phyloP scores from a whole-genome alignment of 2,113 vertebrate species.

The Alouatta palliata region DNA sequence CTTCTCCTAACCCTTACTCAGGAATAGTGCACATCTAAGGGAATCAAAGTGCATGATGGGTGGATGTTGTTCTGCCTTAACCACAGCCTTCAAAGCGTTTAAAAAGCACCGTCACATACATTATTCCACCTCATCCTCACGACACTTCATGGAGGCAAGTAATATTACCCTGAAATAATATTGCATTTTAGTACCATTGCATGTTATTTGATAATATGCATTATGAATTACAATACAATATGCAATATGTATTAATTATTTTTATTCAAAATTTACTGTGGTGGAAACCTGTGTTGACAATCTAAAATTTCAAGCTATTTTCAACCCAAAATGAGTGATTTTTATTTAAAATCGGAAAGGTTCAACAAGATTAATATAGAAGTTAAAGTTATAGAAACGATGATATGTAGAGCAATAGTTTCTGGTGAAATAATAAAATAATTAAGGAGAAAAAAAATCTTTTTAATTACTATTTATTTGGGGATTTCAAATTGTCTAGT shows the following conservation, averaged over 20 bases:
- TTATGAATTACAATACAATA: no score
- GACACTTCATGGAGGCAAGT: background rate
- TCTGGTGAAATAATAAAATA: background rate
- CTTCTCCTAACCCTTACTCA: background rate
- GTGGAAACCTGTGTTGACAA: background rate
- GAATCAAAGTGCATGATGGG: background rate
- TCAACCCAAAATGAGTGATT: background rate
- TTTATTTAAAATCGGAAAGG: background rate
- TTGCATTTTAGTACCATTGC: background rate
- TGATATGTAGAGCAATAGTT: background rate
- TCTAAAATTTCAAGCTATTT: background rate
- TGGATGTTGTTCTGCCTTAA: background rate
- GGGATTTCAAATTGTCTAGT: background rate
- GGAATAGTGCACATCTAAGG: background rate
- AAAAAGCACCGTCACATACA: background rate
- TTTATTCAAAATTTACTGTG: background rate
- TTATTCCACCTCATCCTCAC: background rate
- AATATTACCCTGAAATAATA: background rate
- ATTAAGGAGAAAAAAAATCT: background rate
- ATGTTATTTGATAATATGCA: background rate
- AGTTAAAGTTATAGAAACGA: background rate
- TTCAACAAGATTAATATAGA: background rate
- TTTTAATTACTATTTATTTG: background rate
- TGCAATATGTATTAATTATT: background rate
- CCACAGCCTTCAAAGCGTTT: background rate